Conservation (phyloP, 2,113 vertebrate species). For the Chinchilla lanigera region DNA sequence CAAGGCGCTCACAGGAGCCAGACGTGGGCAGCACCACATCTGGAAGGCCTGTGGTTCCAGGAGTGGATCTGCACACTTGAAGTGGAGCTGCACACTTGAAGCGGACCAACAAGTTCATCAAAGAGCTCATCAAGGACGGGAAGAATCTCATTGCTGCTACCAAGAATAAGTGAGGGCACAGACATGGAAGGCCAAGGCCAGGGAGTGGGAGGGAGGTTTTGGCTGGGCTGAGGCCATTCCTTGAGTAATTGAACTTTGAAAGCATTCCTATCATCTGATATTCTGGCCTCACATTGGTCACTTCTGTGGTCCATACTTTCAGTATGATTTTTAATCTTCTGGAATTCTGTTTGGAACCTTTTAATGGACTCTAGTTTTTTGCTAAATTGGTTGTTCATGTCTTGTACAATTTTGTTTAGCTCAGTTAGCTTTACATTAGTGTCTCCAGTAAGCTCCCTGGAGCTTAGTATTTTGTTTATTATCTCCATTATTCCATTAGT, state of each 20-base stretch:
- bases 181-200: background rate
- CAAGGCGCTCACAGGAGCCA: no score
- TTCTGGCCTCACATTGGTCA: background rate
- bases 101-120: slow-evolving; percentile 97
- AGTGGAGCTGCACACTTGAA: slow-evolving; percentile 97
- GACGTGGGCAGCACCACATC: no score
- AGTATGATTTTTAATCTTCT: background rate
- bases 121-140: slow-evolving; percentile 98
- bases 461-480: background rate
- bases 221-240: background rate
- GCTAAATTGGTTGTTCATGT: background rate
- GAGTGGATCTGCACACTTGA: slow-evolving; percentile 95
- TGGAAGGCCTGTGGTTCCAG: slow-evolving; percentile 95
- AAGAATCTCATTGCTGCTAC: slow-evolving; percentile 97
- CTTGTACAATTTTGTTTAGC: background rate
- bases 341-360: background rate
- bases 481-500: background rate
- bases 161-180: slow-evolving; percentile 88
- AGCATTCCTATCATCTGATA: background rate
- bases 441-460: background rate
- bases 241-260: background rate
- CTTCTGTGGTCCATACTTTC: background rate
- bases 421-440: background rate
- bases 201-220: background rate
- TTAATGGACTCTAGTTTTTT: background rate